Evolutionary conservation across 2,888 invertebrate genomes (phyloP), one percentile per base, ranked within the genome.

Genomic region (Torymus aiolomorphi): DNA sequence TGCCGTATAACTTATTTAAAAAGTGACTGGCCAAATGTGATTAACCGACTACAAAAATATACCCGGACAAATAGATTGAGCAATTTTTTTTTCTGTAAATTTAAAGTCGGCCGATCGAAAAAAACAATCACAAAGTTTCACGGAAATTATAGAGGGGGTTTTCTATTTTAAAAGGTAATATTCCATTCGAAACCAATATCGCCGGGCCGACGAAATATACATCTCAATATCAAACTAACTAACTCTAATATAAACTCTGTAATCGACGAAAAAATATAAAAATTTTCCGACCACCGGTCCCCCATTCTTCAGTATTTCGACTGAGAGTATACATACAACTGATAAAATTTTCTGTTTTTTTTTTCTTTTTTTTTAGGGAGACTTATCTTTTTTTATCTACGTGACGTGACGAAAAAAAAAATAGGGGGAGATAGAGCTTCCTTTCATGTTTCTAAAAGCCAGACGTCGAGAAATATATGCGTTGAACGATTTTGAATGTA

Each of bases 301-400:
- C 16, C 66, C 13, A 31, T 31, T 31, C 52, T 12, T 13, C 24
- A n/a, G 56, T 24, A 31, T 56, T 67, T 54, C 42, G 18, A 49
- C 31, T 42, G 59, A 57, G 31, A 31, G 18, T 18, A 54, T 14
- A 31, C 51, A 51, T 10, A 63, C 14, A n/a, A 14, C 54, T n/a
- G 72, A 72, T 72, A 72, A 72, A 72, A 72, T 54, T 72, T 72
- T 72, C 62, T 72, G 62, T 31, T 71, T 72, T 62, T 62, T 51
- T 31, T 71, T 72, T 52, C 31, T 51, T 11, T 4, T 16, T n/a
- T n/a, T n/a, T n/a, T n/a, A n/a, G n/a, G n/a, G n/a, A n/a, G 20
- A 52, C n/a, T 62, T 62, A 62, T 72, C 62, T 72, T 72, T 49
- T 70, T 72, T 72, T 72, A 72, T 72, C 72, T 62, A 11, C 31